Conservation (phyloP, 2,888 invertebrate species). For the Altica lythri region DNA sequence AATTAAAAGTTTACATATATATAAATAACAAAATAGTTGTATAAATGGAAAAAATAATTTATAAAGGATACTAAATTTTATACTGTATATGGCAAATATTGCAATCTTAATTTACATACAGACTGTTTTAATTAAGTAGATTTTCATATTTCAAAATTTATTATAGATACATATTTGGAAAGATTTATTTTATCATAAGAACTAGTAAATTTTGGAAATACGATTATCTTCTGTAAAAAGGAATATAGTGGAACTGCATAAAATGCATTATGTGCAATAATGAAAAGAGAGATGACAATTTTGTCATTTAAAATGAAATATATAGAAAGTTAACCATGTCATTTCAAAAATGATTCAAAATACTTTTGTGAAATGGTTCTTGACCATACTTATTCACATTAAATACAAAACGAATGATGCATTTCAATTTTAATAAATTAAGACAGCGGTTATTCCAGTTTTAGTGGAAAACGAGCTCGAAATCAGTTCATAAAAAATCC, state of each 20-base stretch:
- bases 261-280: slow-evolving; percentile 36
- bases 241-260: slow-evolving; percentile 27
- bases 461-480: slow-evolving; percentile 53
- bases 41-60: background rate
- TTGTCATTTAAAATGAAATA: slow-evolving; percentile 28
- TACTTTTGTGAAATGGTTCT: slow-evolving; percentile 37
- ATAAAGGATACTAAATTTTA: slow-evolving; percentile 13
- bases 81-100: slow-evolving; percentile 21
- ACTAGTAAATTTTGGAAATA: slow-evolving; percentile 3
- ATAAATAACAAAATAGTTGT: too few species aligned
- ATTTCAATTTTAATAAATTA: slow-evolving; percentile 48
- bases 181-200: background rate
- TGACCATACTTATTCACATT: slow-evolving; percentile 48
- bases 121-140: slow-evolving; percentile 9
- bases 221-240: slow-evolving; percentile 8
- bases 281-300: slow-evolving; percentile 24
- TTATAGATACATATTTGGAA: background rate
- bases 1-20: too few species aligned
- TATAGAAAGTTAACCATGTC: slow-evolving; percentile 35
- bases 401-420: slow-evolving; percentile 45
- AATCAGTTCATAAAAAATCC: slow-evolving; percentile 1
- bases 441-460: slow-evolving; percentile 57
- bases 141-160: background rate
- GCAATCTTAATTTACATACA: slow-evolving; percentile 14
- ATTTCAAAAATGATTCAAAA: slow-evolving; percentile 42